Evolutionary conservation across 2,113 vertebrate genomes (phyloP).

Genomic region (Morone chrysops): DNA sequence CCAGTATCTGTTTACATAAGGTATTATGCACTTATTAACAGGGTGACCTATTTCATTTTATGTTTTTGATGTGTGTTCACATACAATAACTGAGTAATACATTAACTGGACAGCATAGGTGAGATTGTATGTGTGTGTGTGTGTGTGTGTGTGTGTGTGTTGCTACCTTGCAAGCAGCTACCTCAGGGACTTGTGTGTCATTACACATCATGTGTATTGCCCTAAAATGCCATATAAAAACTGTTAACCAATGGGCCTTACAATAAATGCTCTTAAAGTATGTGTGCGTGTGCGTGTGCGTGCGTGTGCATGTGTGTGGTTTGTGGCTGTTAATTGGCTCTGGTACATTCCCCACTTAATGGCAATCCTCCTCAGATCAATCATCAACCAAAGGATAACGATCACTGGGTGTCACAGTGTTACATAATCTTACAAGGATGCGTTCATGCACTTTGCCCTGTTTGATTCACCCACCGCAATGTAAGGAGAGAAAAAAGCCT

Average conservation of each 20-base stretch:
- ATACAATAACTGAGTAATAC: not conserved
- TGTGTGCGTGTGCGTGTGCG: constrained; percentile 7
- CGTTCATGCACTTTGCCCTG: constrained; percentile 67
- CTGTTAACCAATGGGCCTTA: constrained; percentile 40
- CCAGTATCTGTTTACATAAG: not conserved
- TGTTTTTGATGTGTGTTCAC: not conserved
- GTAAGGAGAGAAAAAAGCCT: constrained; percentile 18
- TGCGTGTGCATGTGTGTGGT: constrained; percentile 15
- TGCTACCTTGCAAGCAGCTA: constrained; percentile 2
- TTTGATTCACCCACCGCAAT: constrained; percentile 40
- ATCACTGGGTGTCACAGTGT: constrained; percentile 47
- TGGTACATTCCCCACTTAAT: constrained; percentile 50
- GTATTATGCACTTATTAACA: not conserved
- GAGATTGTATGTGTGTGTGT: not conserved
- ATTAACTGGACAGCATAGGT: not conserved
- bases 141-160: constrained; percentile 1
- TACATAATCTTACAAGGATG: constrained; percentile 51
- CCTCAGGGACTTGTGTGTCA: constrained; percentile 24
- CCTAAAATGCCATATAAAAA: constrained; percentile 45
- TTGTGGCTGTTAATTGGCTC: constrained; percentile 39
- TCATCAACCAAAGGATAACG: constrained; percentile 45
- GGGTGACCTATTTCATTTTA: constrained; percentile 16
- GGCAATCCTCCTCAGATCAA: constrained; percentile 51
- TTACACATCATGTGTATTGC: constrained; percentile 44
- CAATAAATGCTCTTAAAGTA: constrained; percentile 5